Percentiles rank a stretch among this genome's conserved stretches.
Conservation (phyloP, 2,797 vertebrate species). For the Carapus acus region DNA sequence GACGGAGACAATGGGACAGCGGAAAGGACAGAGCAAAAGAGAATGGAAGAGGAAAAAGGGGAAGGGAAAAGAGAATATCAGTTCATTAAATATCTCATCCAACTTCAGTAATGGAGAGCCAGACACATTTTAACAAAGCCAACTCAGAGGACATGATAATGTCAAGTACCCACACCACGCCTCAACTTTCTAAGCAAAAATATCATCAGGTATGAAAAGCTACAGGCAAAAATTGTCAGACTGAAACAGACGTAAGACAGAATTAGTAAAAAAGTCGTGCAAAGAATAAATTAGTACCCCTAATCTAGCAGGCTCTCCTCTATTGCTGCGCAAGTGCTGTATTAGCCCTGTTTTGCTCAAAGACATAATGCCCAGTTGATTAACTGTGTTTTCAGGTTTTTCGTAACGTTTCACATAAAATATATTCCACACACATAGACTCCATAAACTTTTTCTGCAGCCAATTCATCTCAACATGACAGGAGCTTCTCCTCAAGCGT, state of each 20-base stretch:
- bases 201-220: slow-evolving; percentile 19
- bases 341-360: slow-evolving; percentile 27
- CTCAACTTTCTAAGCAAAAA: slow-evolving; percentile 25
- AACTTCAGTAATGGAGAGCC: slow-evolving; percentile 28
- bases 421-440: slow-evolving; percentile 35
- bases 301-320: slow-evolving; percentile 24
- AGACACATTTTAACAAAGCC: slow-evolving; percentile 25
- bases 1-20: not conserved
- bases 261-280: slow-evolving; percentile 29
- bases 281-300: slow-evolving; percentile 35
- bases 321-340: slow-evolving; percentile 49
- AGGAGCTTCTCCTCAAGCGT: slow-evolving; percentile 33
- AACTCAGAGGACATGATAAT: slow-evolving; percentile 27
- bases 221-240: slow-evolving; percentile 25
- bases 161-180: slow-evolving; percentile 20
- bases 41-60: not conserved
- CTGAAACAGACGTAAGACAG: slow-evolving; percentile 17
- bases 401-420: slow-evolving; percentile 52
- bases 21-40: not conserved
- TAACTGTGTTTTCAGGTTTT: slow-evolving; percentile 36
- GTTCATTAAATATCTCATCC: slow-evolving; percentile 27
- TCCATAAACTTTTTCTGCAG: slow-evolving; percentile 33
- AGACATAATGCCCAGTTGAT: slow-evolving; percentile 46
- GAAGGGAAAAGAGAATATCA: slow-evolving; percentile 32
- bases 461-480: slow-evolving; percentile 42